phyloP scores from a whole-genome alignment of 2,797 vertebrate species.

The Mus spretus region DNA sequence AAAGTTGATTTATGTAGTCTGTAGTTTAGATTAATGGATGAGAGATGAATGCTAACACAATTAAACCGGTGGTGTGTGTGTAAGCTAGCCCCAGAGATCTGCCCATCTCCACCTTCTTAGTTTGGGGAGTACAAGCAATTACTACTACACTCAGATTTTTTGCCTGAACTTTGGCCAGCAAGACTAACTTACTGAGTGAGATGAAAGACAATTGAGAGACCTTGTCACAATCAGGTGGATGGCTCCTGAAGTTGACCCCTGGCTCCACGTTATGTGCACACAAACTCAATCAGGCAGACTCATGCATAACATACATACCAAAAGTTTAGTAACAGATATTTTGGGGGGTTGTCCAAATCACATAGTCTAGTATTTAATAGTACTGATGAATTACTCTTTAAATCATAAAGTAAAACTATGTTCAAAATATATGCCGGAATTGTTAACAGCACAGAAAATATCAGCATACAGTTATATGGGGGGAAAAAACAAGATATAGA shows the following conservation, averaged over 20 bases:
- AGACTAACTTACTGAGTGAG: background rate
- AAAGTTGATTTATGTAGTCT: background rate
- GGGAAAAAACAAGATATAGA: background rate
- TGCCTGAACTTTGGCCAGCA: background rate
- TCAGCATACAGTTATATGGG: background rate
- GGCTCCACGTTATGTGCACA: background rate
- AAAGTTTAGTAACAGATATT: background rate
- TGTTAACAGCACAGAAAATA: background rate
- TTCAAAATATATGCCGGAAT: slow-evolving; percentile 30
- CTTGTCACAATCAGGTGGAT: background rate
- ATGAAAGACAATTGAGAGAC: background rate
- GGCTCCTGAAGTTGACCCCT: background rate
- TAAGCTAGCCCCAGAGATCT: background rate
- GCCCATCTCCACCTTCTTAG: background rate
- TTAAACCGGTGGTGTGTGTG: background rate
- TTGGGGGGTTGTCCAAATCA: background rate
- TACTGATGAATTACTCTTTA: background rate
- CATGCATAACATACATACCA: background rate
- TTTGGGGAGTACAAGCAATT: background rate
- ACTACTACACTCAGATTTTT: background rate
- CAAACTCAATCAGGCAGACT: background rate
- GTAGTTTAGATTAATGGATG: background rate
- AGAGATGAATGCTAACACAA: background rate
- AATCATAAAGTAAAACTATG: slow-evolving; percentile 18
- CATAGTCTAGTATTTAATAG: background rate